These are phyloP conservation scores for Oreocharis arfaki DNA, from an alignment of 2,113 vertebrate genomes.

Conservation along the genomic window DNA sequence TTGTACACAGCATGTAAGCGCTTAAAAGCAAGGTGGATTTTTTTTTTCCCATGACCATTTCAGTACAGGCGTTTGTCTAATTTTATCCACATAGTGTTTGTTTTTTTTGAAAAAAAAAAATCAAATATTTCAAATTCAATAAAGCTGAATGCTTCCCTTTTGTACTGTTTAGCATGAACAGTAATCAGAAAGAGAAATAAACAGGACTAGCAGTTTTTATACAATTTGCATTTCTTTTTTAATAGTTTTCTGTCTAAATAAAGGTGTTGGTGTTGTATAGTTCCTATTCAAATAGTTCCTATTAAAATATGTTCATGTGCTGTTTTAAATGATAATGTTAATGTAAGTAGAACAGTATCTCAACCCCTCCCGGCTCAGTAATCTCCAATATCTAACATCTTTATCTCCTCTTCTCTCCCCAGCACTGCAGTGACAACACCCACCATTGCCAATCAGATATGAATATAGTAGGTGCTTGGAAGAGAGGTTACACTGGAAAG, in stretches of 20 bases:
- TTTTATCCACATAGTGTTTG: conserved; percentile 5
- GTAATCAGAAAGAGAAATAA: background rate
- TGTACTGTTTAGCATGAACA: background rate
- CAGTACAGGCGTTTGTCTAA: background rate
- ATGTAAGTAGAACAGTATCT: background rate
- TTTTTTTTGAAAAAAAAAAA: background rate
- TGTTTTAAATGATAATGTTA: background rate
- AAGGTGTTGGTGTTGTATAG: background rate
- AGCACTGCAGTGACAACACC: conserved; percentile 96
- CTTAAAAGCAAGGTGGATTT: background rate
- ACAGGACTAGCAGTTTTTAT: background rate
- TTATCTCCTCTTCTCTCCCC: conserved; percentile 17
- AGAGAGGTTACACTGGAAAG: conserved; percentile 95
- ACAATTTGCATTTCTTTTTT: background rate
- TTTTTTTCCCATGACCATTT: background rate
- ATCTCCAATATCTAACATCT: background rate
- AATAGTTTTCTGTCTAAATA: background rate
- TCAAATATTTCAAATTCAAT: background rate
- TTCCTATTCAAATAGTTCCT: background rate
- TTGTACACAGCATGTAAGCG: background rate
- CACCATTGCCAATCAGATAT: conserved; percentile 98
- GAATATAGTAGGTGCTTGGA: conserved; percentile 99
- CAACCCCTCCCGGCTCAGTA: background rate
- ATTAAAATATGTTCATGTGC: background rate
- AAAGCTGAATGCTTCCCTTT: background rate